phyloP scores from a whole-genome alignment of 2,888 invertebrate genomes.

The Chloroclysta siterata region DNA sequence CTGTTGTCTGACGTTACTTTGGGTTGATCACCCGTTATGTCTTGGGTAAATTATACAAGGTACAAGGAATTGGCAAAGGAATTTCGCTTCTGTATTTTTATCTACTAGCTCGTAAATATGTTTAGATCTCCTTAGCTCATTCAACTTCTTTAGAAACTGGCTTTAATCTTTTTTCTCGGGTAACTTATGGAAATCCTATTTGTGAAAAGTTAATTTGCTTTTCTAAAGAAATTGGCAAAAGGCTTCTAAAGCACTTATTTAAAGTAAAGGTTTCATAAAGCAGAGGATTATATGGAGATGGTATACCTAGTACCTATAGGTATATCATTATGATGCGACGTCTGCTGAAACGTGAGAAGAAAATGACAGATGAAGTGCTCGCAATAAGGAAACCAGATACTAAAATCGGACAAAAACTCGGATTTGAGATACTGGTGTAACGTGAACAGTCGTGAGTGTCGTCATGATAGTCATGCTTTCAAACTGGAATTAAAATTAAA shows the following conservation, averaged over 20 bases:
- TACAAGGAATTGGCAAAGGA: neutral
- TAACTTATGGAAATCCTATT: neutral
- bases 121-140: constrained; percentile 1
- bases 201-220: constrained; percentile 7
- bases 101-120: neutral
- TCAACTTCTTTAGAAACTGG: neutral
- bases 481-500: no score
- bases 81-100: neutral
- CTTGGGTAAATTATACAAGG: neutral
- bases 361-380: no score
- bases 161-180: constrained; percentile 2
- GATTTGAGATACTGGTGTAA: no score
- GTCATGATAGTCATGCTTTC: no score
- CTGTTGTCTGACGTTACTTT: no score
- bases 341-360: no score
- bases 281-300: neutral
- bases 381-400: no score
- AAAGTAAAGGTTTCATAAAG: neutral
- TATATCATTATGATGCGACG: neutral
- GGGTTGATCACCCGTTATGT: no score
- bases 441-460: no score
- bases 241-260: constrained; percentile 1
- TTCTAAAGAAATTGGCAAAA: constrained; percentile 5
- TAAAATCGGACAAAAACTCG: no score
- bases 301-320: neutral